Percentiles rank a stretch among this genome's conserved stretches.
Evolutionary conservation across 2,113 vertebrate genomes (phyloP).

Genomic region (Zosterops lateralis): DNA sequence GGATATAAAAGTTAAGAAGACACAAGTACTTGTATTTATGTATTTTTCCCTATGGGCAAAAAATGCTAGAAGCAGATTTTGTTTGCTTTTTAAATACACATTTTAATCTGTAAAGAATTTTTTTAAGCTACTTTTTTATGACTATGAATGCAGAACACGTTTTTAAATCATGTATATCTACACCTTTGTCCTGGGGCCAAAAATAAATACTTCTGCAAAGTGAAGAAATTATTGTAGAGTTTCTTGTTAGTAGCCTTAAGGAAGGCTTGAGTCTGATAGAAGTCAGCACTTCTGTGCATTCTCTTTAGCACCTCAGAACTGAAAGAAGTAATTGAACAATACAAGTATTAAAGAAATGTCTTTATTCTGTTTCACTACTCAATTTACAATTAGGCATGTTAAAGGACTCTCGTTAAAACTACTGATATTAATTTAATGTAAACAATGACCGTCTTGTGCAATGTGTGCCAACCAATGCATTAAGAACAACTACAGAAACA

Average conservation of each 20-base stretch:
- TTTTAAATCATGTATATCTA: not conserved
- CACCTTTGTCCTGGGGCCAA: not conserved
- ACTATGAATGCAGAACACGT: not conserved
- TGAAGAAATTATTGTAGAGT: not conserved
- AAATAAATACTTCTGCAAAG: conserved; percentile 23
- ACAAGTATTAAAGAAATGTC: not conserved
- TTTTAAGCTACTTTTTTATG: not conserved
- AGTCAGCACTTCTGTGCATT: not conserved
- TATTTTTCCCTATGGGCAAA: conserved; percentile 7
- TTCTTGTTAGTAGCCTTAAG: not conserved
- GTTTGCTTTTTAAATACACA: conserved; percentile 36
- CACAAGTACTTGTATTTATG: not conserved
- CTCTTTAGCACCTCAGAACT: not conserved
- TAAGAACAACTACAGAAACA: not conserved
- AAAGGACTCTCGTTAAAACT: not conserved
- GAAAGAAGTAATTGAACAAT: not conserved
- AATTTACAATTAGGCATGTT: not conserved
- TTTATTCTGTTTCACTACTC: conserved; percentile 44
- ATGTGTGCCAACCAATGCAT: not conserved
- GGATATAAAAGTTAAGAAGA: not conserved
- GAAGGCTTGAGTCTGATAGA: not conserved
- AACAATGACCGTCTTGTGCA: conserved; percentile 39
- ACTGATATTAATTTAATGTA: conserved; percentile 31
- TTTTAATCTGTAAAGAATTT: conserved; percentile 54
- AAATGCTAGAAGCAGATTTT: not conserved